Evolutionary conservation across 2,888 invertebrate genomes (phyloP).

Genomic region (Lagria hirta): DNA sequence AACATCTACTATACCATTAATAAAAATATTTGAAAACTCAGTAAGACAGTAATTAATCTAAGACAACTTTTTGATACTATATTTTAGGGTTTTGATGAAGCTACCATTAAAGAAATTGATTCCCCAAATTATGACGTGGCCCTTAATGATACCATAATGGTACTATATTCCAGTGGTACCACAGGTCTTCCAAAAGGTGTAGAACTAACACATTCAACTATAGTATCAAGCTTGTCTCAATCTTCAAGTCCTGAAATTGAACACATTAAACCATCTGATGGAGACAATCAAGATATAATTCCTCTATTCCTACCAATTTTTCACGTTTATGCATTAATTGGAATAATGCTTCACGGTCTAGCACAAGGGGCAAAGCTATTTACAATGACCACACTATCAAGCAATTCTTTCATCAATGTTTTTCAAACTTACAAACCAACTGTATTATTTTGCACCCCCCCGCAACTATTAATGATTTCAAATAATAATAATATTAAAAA

Average conservation of each 20-base stretch:
- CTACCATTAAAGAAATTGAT: too few species aligned
- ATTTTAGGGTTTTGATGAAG: not conserved
- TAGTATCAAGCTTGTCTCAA: conserved; percentile 21
- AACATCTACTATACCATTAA: too few species aligned
- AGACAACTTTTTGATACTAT: conserved; percentile 10
- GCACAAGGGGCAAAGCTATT: too few species aligned
- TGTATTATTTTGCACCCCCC: conserved; percentile 56
- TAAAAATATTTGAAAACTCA: too few species aligned
- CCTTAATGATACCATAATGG: too few species aligned
- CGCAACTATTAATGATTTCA: too few species aligned
- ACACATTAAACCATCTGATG: not conserved
- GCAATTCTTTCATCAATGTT: conserved; percentile 31
- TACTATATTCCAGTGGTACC: conserved; percentile 86
- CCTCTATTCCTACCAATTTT: conserved; percentile 56
- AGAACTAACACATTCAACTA: conserved; percentile 59
- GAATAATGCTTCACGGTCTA: conserved; percentile 51
- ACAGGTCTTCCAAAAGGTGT: conserved; percentile 82
- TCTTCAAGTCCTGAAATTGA: not conserved
- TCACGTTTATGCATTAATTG: conserved; percentile 58
- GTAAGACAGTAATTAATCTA: conserved; percentile 42
- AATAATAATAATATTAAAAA: conserved; percentile 50
- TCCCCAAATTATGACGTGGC: conserved; percentile 65
- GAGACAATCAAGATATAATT: conserved; percentile 42
- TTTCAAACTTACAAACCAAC: conserved; percentile 34
- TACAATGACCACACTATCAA: conserved; percentile 48